A percentile compares a stretch with the other conserved stretches of the same genome.
Evolutionary conservation across 2,888 invertebrate genomes (phyloP).

Genomic region (Oxystoma pomonae): DNA sequence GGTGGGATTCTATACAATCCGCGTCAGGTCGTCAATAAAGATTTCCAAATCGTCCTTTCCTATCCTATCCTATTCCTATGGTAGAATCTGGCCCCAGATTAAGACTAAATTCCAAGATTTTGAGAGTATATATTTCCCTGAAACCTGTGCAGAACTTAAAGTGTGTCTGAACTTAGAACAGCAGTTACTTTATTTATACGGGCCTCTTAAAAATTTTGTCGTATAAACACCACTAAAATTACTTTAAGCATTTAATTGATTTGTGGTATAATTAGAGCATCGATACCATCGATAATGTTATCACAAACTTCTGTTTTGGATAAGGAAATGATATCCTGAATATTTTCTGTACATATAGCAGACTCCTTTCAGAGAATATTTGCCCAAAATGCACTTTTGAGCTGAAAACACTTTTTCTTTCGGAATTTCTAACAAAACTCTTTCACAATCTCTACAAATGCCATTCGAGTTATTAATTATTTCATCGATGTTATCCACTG

Average conservation of each 20-base stretch:
- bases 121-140: too few species aligned
- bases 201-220: too few species aligned
- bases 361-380: conserved; percentile 73
- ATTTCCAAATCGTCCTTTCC: too few species aligned
- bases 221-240: too few species aligned
- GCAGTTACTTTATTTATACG: too few species aligned
- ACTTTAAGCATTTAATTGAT: conserved; percentile 73
- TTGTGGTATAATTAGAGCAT: conserved; percentile 82
- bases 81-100: too few species aligned
- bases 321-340: conserved; percentile 43
- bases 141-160: too few species aligned
- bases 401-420: conserved; percentile 84
- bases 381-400: conserved; percentile 80
- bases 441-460: conserved; percentile 81
- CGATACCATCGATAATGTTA: conserved; percentile 85
- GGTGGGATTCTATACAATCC: too few species aligned
- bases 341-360: conserved; percentile 27
- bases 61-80: too few species aligned
- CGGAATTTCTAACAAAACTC: conserved; percentile 81
- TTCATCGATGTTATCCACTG: conserved; percentile 72
- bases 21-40: too few species aligned
- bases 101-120: too few species aligned
- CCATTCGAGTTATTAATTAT: conserved; percentile 77
- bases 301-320: conserved; percentile 79
- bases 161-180: too few species aligned